Conservation (phyloP, 2,113 vertebrate species). For the Strigops habroptila region DNA sequence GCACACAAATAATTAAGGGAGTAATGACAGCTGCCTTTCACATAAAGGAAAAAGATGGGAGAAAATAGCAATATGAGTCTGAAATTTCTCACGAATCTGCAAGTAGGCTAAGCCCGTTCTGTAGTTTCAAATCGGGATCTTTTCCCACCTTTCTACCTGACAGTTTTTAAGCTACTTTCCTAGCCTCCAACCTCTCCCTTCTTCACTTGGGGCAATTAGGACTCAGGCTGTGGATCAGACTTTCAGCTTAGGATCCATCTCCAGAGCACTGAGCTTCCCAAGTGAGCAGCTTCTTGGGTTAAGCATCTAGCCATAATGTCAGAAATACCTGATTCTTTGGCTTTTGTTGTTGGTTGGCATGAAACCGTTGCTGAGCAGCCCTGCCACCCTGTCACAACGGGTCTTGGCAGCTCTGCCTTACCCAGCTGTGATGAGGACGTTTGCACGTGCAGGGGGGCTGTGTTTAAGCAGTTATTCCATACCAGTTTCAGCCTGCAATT, state of each 20-base stretch:
- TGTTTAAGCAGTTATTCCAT: neutral
- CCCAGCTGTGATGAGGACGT: fast-evolving
- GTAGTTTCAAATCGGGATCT: neutral
- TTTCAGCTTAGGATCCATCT: neutral
- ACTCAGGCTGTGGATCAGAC: neutral
- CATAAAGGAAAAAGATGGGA: neutral
- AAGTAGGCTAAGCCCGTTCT: neutral
- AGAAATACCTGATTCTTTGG: neutral
- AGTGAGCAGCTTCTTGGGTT: neutral
- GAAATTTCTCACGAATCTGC: neutral
- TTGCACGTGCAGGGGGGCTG: fast-evolving
- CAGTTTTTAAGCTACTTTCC: neutral
- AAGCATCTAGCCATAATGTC: neutral
- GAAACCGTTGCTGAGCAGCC: neutral
- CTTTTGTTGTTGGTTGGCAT: fast-evolving
- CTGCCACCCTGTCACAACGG: neutral
- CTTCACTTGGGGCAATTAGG: neutral
- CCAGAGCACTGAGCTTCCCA: neutral
- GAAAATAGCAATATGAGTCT: neutral
- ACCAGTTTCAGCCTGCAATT: neutral
- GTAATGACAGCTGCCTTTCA: neutral
- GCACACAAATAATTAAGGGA: neutral
- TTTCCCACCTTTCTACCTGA: neutral
- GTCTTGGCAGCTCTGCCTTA: neutral
- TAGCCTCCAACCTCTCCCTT: neutral